These are phyloP conservation scores for Sinocyclocheilus grahami DNA, from an alignment of 2,113 vertebrate species.

Conservation along the genomic window DNA sequence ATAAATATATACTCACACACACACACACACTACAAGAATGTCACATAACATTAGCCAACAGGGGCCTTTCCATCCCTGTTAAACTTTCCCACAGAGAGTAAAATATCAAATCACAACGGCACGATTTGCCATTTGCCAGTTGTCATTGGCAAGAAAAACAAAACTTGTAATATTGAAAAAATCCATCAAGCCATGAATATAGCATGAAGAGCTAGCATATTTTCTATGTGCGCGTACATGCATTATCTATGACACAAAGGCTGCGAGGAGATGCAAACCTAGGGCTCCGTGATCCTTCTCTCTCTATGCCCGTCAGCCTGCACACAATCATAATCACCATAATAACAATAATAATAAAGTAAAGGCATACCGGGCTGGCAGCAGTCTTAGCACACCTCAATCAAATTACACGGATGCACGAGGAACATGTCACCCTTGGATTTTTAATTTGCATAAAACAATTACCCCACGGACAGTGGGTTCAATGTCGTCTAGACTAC, in stretches of 20 bases:
- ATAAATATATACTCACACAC: too few relatives aligned
- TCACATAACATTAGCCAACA: background rate
- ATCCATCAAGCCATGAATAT: conserved; percentile 47
- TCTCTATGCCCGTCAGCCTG: conserved; percentile 26
- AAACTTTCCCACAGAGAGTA: conserved; percentile 12
- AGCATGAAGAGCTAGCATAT: conserved; percentile 3
- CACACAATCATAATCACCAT: conserved; percentile 63
- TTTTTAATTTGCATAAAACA: conserved; percentile 90
- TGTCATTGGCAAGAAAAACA: conserved; percentile 20
- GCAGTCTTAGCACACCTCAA: conserved; percentile 67
- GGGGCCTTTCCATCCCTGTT: background rate
- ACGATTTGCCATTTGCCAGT: conserved; percentile 13
- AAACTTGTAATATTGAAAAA: conserved; percentile 45
- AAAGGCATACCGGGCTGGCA: conserved; percentile 55
- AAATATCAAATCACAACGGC: background rate
- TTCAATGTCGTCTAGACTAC: conserved; percentile 91
- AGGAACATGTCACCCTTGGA: conserved; percentile 76
- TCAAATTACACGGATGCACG: conserved; percentile 67
- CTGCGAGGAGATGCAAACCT: conserved; percentile 10
- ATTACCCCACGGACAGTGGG: conserved; percentile 83
- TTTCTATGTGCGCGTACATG: background rate
- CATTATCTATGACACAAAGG: conserved; percentile 27
- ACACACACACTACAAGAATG: too few relatives aligned
- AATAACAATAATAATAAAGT: conserved; percentile 72
- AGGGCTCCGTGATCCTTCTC: conserved; percentile 27